Conservation (phyloP, 2,888 invertebrate genomes). For the Dorcus hopei region DNA sequence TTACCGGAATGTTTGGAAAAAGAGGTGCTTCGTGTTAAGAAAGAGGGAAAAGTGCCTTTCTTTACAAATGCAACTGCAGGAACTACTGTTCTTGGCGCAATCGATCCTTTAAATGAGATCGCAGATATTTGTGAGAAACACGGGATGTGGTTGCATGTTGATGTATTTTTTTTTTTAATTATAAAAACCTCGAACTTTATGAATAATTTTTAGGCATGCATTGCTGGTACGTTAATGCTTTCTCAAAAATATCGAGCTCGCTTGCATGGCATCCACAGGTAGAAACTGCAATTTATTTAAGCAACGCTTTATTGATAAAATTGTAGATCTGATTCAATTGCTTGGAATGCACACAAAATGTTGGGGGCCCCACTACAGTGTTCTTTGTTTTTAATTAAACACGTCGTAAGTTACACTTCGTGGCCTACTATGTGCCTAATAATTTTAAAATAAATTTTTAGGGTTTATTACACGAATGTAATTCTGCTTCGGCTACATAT, state of each 20-base stretch:
- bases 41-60: conserved; percentile 58
- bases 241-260: conserved; percentile 19
- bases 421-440: background rate
- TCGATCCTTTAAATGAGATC: conserved; percentile 69
- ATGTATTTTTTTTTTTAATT: conserved; percentile 55
- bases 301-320: too few species aligned
- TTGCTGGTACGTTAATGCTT: conserved; percentile 22
- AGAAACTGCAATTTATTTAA: background rate
- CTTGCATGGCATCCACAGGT: conserved; percentile 19
- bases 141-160: conserved; percentile 78
- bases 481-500: conserved; percentile 71
- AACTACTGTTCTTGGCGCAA: conserved; percentile 80
- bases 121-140: conserved; percentile 67
- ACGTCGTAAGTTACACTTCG: conserved; percentile 42
- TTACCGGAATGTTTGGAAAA: conserved; percentile 57
- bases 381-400: conserved; percentile 64
- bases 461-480: conserved; percentile 62
- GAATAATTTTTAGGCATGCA: conserved; percentile 21
- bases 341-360: conserved; percentile 88
- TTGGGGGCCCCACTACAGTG: conserved; percentile 78
- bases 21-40: conserved; percentile 53
- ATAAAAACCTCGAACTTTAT: background rate
- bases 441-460: conserved; percentile 23
- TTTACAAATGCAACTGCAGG: conserved; percentile 75
- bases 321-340: conserved; percentile 68